phyloP scores from a whole-genome alignment of 2,797 vertebrate species.

The Macrochelys suwanniensis region DNA sequence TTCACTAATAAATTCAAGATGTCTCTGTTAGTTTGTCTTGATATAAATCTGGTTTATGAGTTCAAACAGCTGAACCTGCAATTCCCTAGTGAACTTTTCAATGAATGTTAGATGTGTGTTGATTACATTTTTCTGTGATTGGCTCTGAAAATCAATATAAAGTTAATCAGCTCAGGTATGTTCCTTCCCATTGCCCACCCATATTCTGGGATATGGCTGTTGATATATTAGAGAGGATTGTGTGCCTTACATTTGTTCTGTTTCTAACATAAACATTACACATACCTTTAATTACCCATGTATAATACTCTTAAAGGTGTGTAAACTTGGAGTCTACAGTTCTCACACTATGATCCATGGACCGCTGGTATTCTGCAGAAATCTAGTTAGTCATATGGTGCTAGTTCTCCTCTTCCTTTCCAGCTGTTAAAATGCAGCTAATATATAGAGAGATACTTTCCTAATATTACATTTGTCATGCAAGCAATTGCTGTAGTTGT shows the following conservation, averaged over 20 bases:
- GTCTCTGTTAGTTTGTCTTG: slow-evolving; percentile 61
- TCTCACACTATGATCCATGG: neutral
- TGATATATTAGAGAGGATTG: neutral
- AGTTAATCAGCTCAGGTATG: neutral
- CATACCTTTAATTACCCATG: neutral
- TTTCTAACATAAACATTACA: neutral
- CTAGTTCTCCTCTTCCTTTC: neutral
- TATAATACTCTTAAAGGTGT: slow-evolving; percentile 4
- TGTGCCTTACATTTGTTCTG: slow-evolving; percentile 13
- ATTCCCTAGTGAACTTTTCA: slow-evolving; percentile 27
- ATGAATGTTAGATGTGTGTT: slow-evolving; percentile 37
- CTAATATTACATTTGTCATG: accelerated
- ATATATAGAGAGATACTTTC: no score
- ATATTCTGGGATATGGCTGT: neutral
- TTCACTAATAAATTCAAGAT: slow-evolving; percentile 69
- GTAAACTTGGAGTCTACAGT: slow-evolving; percentile 6
- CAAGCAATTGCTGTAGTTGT: neutral
- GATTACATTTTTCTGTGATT: slow-evolving; percentile 63
- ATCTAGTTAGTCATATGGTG: neutral
- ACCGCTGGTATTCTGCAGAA: accelerated
- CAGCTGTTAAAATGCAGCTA: neutral
- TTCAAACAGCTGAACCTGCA: slow-evolving; percentile 45
- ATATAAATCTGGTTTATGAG: slow-evolving; percentile 66
- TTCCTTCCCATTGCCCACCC: slow-evolving; percentile 43
- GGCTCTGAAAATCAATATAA: neutral